Evolutionary conservation across 1,140 invertebrate species (phyloP).

Genomic region (Elymnias hypermnestra): DNA sequence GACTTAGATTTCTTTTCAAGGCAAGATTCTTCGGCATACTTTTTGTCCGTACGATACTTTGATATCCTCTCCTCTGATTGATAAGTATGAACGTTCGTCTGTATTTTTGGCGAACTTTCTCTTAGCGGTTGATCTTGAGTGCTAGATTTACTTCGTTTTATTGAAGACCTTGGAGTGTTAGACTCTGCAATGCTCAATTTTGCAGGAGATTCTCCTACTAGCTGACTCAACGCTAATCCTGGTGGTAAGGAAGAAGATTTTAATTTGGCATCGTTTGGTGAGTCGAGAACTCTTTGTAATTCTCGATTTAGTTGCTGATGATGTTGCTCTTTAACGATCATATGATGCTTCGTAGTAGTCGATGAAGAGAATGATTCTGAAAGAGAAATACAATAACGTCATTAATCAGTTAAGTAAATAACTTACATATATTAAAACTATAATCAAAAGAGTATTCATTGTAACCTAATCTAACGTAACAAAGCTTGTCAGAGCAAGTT

Average conservation of each 20-base stretch:
- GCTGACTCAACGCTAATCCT: constrained; percentile 75
- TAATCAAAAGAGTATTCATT: too few relatives aligned
- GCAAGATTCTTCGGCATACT: constrained; percentile 67
- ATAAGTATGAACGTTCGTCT: constrained; percentile 32
- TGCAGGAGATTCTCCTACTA: constrained; percentile 55
- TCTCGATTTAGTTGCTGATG: constrained; percentile 49
- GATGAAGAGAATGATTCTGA: constrained; percentile 74
- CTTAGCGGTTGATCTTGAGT: constrained; percentile 63
- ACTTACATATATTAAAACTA: too few relatives aligned
- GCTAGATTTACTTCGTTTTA: constrained; percentile 71
- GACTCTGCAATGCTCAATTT: constrained; percentile 70
- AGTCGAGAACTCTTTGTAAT: constrained; percentile 55
- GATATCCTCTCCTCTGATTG: constrained; percentile 50
- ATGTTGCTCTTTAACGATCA: constrained; percentile 57
- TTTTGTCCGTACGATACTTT: constrained; percentile 56
- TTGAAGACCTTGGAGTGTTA: constrained; percentile 57
- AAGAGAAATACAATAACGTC: constrained; percentile 21
- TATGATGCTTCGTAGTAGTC: constrained; percentile 62
- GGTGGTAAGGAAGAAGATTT: constrained; percentile 83
- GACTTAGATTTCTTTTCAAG: constrained; percentile 74
- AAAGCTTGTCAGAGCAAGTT: too few relatives aligned
- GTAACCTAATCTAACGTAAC: too few relatives aligned
- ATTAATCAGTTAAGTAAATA: too few relatives aligned
- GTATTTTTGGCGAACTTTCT: constrained; percentile 44
- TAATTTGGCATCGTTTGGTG: constrained; percentile 74